A percentile compares a stretch with the other conserved stretches of the same genome.
phyloP scores from a whole-genome alignment of 1,140 invertebrate species.

The Pollicipes pollicipes region DNA sequence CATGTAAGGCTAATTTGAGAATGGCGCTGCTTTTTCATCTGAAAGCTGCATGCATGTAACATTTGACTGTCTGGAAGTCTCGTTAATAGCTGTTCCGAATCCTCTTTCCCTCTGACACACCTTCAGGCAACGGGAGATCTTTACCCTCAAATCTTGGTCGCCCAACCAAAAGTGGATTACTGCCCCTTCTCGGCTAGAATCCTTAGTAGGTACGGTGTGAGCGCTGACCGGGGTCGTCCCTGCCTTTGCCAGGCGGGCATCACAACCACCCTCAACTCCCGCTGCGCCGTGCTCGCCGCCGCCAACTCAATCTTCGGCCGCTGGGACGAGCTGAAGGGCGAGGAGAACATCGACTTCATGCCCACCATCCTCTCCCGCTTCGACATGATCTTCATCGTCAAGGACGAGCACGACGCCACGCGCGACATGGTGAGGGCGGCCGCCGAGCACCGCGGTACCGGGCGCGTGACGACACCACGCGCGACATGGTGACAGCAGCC shows the following conservation, averaged over 20 bases:
- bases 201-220: too few species aligned
- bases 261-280: conserved; percentile 92
- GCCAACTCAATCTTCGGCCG: conserved; percentile 96
- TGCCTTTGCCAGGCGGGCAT: conserved; percentile 81
- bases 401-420: conserved; percentile 82
- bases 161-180: too few species aligned
- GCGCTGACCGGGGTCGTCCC: too few species aligned
- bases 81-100: too few species aligned
- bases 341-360: conserved; percentile 99
- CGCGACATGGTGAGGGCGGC: conserved; percentile 54
- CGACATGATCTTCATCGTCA: conserved; percentile 99
- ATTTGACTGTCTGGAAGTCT: too few species aligned
- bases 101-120: too few species aligned
- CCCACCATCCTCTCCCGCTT: conserved; percentile 99
- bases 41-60: too few species aligned
- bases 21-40: too few species aligned
- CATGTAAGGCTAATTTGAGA: too few species aligned
- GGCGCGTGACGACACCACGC: neutral
- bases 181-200: too few species aligned
- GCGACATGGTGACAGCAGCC: conserved; percentile 11
- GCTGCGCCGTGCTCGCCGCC: conserved; percentile 94
- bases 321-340: conserved; percentile 96
- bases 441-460: conserved; percentile 17
- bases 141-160: too few species aligned
- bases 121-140: too few species aligned